These are phyloP conservation scores for Deilephila porcellus DNA, from an alignment of 2,888 invertebrate genomes.

Conservation along the genomic window DNA sequence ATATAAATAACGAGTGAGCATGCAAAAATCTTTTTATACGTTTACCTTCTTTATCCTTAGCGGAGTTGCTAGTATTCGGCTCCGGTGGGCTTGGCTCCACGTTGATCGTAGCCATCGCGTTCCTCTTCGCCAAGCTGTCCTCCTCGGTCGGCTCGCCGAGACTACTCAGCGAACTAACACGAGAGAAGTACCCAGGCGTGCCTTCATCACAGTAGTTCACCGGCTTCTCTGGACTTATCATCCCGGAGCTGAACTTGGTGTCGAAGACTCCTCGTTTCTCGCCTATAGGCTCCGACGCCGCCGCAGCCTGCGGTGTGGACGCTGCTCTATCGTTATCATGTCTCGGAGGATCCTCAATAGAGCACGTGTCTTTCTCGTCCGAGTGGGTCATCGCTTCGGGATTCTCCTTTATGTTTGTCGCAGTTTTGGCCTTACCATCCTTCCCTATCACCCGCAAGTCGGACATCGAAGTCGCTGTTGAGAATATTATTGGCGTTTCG, in stretches of 20 bases:
- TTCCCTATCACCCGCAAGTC: slow-evolving; percentile 88
- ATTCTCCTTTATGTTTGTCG: slow-evolving; percentile 68
- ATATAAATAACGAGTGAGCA: no score
- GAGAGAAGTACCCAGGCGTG: slow-evolving; percentile 92
- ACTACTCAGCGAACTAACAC: slow-evolving; percentile 86
- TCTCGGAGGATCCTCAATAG: slow-evolving; percentile 75
- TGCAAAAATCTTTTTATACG: neutral
- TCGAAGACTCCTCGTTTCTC: slow-evolving; percentile 73
- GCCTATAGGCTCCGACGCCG: slow-evolving; percentile 52
- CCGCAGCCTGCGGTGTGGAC: slow-evolving; percentile 60
- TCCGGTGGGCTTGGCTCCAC: slow-evolving; percentile 67
- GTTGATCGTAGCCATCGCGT: slow-evolving; percentile 76
- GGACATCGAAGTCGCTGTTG: slow-evolving; percentile 95
- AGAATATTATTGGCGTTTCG: slow-evolving; percentile 91
- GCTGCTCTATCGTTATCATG: slow-evolving; percentile 78
- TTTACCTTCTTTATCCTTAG: slow-evolving; percentile 79
- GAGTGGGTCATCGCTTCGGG: slow-evolving; percentile 80
- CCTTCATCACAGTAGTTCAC: slow-evolving; percentile 95
- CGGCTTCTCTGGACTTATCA: slow-evolving; percentile 91
- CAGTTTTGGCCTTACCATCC: slow-evolving; percentile 66
- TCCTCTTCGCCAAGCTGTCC: slow-evolving; percentile 74
- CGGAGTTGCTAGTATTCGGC: slow-evolving; percentile 60
- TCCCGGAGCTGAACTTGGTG: slow-evolving; percentile 87
- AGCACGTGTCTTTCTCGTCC: slow-evolving; percentile 80
- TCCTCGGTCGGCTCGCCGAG: slow-evolving; percentile 82